A percentile compares a stretch with the other conserved stretches of the same genome.
Conservation (phyloP, 1,140 invertebrate species). For the Dinothrombium tinctorium region DNA sequence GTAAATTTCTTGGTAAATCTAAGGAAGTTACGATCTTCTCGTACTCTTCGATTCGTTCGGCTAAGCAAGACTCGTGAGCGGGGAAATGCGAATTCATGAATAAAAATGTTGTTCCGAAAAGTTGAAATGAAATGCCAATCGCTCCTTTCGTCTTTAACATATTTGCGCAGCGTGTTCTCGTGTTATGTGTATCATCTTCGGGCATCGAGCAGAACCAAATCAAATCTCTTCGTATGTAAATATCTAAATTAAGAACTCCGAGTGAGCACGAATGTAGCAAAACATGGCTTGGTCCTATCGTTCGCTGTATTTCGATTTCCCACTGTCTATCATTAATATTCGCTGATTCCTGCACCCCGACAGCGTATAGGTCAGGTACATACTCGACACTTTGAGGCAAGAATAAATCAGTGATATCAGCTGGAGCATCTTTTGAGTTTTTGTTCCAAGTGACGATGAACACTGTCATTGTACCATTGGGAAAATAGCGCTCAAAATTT, state of each 20-base stretch:
- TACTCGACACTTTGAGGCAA: too few relatives aligned
- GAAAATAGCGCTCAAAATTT: too few relatives aligned
- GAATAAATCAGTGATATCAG: too few relatives aligned
- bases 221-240: slow-evolving; percentile 65
- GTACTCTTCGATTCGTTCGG: slow-evolving; percentile 46
- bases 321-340: too few relatives aligned
- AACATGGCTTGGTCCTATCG: slow-evolving; percentile 67
- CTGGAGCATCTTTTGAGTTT: too few relatives aligned
- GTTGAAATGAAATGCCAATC: slow-evolving; percentile 56
- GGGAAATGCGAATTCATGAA: slow-evolving; percentile 71
- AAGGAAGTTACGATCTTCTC: slow-evolving; percentile 58
- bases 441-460: too few relatives aligned
- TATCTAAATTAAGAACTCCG: slow-evolving; percentile 60
- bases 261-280: slow-evolving; percentile 51
- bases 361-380: too few relatives aligned
- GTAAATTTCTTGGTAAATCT: slow-evolving; percentile 55
- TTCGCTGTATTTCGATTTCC: too few relatives aligned
- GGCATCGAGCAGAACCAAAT: slow-evolving; percentile 63
- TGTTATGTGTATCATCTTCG: slow-evolving; percentile 13
- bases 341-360: too few relatives aligned
- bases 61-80: slow-evolving; percentile 16
- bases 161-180: slow-evolving; percentile 7
- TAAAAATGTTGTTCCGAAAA: slow-evolving; percentile 82
- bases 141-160: slow-evolving; percentile 72
- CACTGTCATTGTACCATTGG: too few relatives aligned